Evolutionary conservation across 2,888 invertebrate species (phyloP).

Genomic region (Galerucella pusilla): DNA sequence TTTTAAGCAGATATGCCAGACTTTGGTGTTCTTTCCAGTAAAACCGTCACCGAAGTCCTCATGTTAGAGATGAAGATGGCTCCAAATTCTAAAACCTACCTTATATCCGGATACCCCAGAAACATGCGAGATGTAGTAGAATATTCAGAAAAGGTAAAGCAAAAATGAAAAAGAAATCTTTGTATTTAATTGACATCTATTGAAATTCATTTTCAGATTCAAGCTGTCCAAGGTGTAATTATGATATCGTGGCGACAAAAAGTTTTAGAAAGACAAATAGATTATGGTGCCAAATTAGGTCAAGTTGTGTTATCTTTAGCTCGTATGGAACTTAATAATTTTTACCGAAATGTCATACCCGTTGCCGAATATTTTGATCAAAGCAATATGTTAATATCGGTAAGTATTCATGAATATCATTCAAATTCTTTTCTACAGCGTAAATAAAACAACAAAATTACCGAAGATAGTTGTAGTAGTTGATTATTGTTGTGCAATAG

Average conservation of each 20-base stretch:
- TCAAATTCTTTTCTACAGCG: too few relatives aligned
- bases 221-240: slow-evolving; percentile 87
- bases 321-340: slow-evolving; percentile 88
- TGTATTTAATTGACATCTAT: too few relatives aligned
- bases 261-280: slow-evolving; percentile 87
- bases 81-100: slow-evolving; percentile 86
- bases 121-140: slow-evolving; percentile 93
- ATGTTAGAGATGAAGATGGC: slow-evolving; percentile 96
- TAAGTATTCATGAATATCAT: slow-evolving; percentile 60
- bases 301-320: slow-evolving; percentile 86
- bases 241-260: slow-evolving; percentile 89
- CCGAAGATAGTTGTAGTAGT: too few relatives aligned
- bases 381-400: slow-evolving; percentile 80
- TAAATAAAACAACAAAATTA: too few relatives aligned
- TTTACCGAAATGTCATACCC: slow-evolving; percentile 89
- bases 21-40: slow-evolving; percentile 85
- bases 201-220: slow-evolving; percentile 72
- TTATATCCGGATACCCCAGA: slow-evolving; percentile 90
- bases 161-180: too few relatives aligned
- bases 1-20: slow-evolving; percentile 81
- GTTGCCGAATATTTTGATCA: slow-evolving; percentile 93
- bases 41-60: slow-evolving; percentile 88
- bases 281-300: slow-evolving; percentile 89
- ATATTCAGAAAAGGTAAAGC: slow-evolving; percentile 86
- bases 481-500: too few relatives aligned